Evolutionary conservation across 2,797 vertebrate genomes (phyloP).

Genomic region (Pteronotus mesoamericanus): DNA sequence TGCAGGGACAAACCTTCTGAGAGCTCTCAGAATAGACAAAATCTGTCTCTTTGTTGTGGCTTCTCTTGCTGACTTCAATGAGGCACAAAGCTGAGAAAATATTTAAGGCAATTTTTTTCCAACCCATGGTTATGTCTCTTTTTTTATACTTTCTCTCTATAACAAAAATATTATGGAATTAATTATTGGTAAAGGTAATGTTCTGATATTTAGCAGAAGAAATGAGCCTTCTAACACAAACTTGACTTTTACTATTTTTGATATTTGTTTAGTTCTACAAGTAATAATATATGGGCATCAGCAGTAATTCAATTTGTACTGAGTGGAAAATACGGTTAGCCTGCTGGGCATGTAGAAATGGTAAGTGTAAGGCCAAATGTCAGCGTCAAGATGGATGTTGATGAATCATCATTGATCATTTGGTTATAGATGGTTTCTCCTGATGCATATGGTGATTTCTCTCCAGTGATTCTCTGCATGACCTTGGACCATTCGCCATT

Average conservation of each 20-base stretch:
- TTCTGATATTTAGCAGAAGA: conserved; percentile 1
- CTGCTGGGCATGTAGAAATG: neutral
- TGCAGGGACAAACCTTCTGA: neutral
- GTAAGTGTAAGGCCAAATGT: neutral
- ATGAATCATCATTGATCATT: neutral
- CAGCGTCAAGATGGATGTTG: neutral
- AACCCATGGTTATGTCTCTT: neutral
- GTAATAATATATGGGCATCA: neutral
- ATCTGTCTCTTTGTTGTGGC: neutral
- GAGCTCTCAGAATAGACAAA: neutral
- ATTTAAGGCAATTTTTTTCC: neutral
- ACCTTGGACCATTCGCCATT: neutral
- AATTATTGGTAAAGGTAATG: neutral
- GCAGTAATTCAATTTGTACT: neutral
- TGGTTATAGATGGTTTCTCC: neutral
- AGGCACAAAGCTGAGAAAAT: neutral
- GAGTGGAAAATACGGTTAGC: neutral
- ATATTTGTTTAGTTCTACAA: neutral
- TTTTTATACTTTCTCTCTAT: neutral
- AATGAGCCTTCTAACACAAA: neutral
- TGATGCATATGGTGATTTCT: neutral
- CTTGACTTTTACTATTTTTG: neutral
- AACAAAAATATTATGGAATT: conserved; percentile 16
- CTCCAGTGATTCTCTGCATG: neutral
- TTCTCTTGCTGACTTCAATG: neutral